These are phyloP conservation scores for Anticlea derivata DNA, from an alignment of 2,888 invertebrate genomes.

Conservation along the genomic window DNA sequence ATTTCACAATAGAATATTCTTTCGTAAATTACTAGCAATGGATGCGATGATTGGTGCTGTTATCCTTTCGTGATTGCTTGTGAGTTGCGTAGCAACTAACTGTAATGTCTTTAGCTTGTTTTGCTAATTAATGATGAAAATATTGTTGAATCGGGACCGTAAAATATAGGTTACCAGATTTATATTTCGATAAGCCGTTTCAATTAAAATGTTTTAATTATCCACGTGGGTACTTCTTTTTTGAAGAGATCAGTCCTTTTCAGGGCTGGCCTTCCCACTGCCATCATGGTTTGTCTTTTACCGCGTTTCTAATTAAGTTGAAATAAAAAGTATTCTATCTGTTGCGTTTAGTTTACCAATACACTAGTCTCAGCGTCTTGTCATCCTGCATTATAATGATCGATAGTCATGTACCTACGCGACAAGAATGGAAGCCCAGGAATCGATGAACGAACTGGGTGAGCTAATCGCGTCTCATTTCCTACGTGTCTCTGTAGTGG, in stretches of 20 bases:
- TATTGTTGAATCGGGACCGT: constrained; percentile 26
- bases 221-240: constrained; percentile 26
- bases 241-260: constrained; percentile 28
- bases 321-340: constrained; percentile 18
- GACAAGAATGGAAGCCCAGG: constrained; percentile 19
- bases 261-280: constrained; percentile 25
- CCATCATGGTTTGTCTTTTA: constrained; percentile 23
- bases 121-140: constrained; percentile 33
- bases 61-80: constrained; percentile 39
- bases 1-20: constrained; percentile 61
- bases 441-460: constrained; percentile 43
- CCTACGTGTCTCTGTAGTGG: constrained; percentile 69
- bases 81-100: constrained; percentile 3
- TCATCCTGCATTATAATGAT: constrained; percentile 16
- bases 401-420: constrained; percentile 18
- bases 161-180: constrained; percentile 23
- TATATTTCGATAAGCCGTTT: constrained; percentile 27
- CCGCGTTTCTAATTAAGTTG: constrained; percentile 27
- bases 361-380: constrained; percentile 9
- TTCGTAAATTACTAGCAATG: constrained; percentile 62
- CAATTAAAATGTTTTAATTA: constrained; percentile 36
- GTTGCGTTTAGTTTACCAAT: not conserved
- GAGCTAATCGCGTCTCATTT: constrained; percentile 74
- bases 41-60: constrained; percentile 60
- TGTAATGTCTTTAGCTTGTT: constrained; percentile 23